These are phyloP conservation scores for Morelia viridis DNA, from an alignment of 2,797 vertebrate genomes.

Conservation along the genomic window DNA sequence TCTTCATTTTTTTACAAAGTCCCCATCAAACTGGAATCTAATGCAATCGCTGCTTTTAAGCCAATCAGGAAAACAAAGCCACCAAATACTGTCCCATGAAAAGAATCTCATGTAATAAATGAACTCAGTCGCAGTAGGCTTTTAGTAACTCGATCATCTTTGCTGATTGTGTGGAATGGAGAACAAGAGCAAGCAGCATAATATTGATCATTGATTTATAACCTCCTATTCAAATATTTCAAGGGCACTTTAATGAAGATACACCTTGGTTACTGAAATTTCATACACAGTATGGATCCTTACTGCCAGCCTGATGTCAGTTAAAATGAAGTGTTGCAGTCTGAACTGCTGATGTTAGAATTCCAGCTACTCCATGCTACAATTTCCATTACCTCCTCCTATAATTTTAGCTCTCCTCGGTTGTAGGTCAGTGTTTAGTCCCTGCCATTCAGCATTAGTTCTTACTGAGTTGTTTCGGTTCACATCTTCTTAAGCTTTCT, in stretches of 20 bases:
- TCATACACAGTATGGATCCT: not conserved
- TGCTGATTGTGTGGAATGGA: not conserved
- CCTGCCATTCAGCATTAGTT: not conserved
- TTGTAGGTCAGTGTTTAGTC: not conserved
- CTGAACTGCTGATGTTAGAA: not conserved
- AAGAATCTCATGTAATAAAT: conserved; percentile 5
- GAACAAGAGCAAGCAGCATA: conserved; percentile 1
- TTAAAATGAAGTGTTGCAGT: conserved; percentile 3
- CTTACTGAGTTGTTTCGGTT: not conserved
- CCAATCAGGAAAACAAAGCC: not conserved
- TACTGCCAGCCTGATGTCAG: not conserved
- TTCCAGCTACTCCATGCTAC: not conserved
- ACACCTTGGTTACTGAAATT: not conserved
- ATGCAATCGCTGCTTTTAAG: not conserved
- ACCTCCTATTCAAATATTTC: conserved; percentile 6
- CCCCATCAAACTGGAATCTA: not conserved
- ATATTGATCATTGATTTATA: conserved; percentile 13
- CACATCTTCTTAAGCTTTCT: not conserved
- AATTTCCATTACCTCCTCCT: not conserved
- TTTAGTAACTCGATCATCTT: conserved; percentile 4
- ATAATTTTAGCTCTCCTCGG: not conserved
- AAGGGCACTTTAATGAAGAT: conserved; percentile 17
- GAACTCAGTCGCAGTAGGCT: not conserved
- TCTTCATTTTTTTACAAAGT: not conserved
- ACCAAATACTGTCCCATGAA: not conserved